A percentile compares a stretch with the other conserved stretches of the same genome.
Conservation (phyloP, 2,888 invertebrate species). For the Protodeltote pygarga region DNA sequence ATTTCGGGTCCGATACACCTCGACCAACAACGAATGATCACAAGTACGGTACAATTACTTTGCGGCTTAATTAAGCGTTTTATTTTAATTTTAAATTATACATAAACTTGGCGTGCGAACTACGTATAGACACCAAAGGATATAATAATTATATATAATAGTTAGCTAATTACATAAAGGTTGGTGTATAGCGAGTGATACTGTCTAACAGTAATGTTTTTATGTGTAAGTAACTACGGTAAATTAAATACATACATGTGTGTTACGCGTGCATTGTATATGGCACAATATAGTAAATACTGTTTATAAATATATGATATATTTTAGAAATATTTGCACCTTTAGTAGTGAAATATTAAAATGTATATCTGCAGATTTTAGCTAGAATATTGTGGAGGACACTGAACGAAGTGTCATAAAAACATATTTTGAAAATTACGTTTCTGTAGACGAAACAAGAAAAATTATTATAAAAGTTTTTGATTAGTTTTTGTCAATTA, state of each 20-base stretch:
- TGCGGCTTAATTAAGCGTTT: constrained; percentile 45
- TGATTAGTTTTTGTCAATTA: constrained; percentile 86
- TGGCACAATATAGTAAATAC: constrained; percentile 81
- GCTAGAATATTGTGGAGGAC: constrained; percentile 71
- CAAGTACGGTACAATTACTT: constrained; percentile 33
- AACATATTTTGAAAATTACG: constrained; percentile 65
- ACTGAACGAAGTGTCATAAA: constrained; percentile 50
- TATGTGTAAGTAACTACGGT: constrained; percentile 76
- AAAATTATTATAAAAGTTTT: constrained; percentile 72
- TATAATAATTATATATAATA: constrained; percentile 69
- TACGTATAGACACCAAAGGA: constrained; percentile 78
- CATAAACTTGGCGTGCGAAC: constrained; percentile 74
- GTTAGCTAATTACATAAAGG: constrained; percentile 74
- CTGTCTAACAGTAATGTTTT: constrained; percentile 84
- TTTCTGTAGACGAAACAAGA: constrained; percentile 72
- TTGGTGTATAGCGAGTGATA: constrained; percentile 82
- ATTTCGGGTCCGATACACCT: constrained; percentile 13
- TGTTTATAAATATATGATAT: constrained; percentile 82
- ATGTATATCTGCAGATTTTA: constrained; percentile 84
- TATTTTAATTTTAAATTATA: constrained; percentile 38
- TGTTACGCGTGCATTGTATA: constrained; percentile 84
- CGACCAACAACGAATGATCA: constrained; percentile 16
- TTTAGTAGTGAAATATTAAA: constrained; percentile 82
- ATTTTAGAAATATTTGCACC: constrained; percentile 87
- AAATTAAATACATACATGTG: constrained; percentile 68